Evolutionary conservation across 1,140 invertebrate species (phyloP).

Genomic region (Lepeophtheirus salmonis): DNA sequence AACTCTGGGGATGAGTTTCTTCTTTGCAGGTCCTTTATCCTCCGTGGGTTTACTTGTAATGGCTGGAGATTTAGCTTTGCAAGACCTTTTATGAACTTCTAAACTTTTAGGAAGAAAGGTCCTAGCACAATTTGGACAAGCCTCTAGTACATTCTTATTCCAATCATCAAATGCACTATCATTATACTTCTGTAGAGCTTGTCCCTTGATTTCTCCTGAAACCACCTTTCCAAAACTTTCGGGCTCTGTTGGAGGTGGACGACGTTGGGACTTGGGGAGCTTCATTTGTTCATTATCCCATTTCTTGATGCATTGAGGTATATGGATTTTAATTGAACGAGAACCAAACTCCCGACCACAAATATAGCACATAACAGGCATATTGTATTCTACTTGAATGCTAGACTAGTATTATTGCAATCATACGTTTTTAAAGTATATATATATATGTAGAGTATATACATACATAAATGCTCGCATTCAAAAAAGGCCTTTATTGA

Average conservation of each 20-base stretch:
- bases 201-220: slow-evolving; percentile 27
- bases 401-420: no score
- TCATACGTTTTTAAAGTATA: no score
- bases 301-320: slow-evolving; percentile 53
- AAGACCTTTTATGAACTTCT: slow-evolving; percentile 42
- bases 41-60: slow-evolving; percentile 27
- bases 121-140: slow-evolving; percentile 43
- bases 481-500: not conserved
- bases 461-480: not conserved
- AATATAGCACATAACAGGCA: slow-evolving; percentile 44
- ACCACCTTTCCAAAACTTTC: slow-evolving; percentile 40
- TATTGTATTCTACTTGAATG: not conserved
- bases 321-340: slow-evolving; percentile 48
- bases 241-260: slow-evolving; percentile 32
- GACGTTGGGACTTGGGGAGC: slow-evolving; percentile 36
- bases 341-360: slow-evolving; percentile 51
- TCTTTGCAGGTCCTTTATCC: no score
- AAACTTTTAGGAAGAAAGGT: slow-evolving; percentile 47
- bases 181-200: slow-evolving; percentile 9
- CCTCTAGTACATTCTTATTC: slow-evolving; percentile 31
- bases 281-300: slow-evolving; percentile 47
- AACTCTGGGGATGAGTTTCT: not conserved
- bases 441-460: no score
- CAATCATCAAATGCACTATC: slow-evolving; percentile 4
- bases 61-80: slow-evolving; percentile 33